Evolutionary conservation across 2,888 invertebrate genomes (phyloP).

Genomic region (Cryptophagus acutangulus): DNA sequence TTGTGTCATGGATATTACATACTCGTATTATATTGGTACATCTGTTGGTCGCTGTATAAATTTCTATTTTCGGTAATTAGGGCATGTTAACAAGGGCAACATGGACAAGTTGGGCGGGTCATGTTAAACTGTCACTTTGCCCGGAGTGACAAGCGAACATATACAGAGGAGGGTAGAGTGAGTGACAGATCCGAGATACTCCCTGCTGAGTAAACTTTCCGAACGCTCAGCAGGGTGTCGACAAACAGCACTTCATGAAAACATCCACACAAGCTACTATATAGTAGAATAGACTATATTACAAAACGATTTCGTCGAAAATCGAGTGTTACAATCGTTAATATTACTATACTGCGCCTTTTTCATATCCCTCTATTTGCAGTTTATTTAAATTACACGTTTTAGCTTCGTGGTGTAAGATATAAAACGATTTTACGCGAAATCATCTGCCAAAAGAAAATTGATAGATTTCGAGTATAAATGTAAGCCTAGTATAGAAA

Average conservation of each 20-base stretch:
- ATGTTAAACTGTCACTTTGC: not conserved
- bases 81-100: constrained; percentile 31
- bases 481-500: constrained; percentile 3
- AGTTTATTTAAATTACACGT: constrained; percentile 46
- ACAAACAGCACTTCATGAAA: constrained; percentile 9
- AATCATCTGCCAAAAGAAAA: constrained; percentile 12
- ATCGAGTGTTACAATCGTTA: no score
- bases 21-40: no score
- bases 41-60: no score
- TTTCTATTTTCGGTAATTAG: constrained; percentile 28
- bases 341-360: no score
- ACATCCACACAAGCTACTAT: constrained; percentile 7
- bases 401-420: no score
- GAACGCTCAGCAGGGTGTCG: constrained; percentile 9
- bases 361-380: constrained; percentile 44
- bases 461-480: constrained; percentile 14
- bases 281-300: no score
- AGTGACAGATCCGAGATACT: constrained; percentile 6
- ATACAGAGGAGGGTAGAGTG: constrained; percentile 2
- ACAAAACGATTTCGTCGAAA: no score
- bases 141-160: no score
- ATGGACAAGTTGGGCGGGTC: constrained; percentile 23
- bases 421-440: constrained; percentile 36
- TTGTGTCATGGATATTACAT: no score
- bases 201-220: constrained; percentile 12